Evolutionary conservation across 1,140 invertebrate genomes (phyloP).

Genomic region (Dufourea novaeangliae): DNA sequence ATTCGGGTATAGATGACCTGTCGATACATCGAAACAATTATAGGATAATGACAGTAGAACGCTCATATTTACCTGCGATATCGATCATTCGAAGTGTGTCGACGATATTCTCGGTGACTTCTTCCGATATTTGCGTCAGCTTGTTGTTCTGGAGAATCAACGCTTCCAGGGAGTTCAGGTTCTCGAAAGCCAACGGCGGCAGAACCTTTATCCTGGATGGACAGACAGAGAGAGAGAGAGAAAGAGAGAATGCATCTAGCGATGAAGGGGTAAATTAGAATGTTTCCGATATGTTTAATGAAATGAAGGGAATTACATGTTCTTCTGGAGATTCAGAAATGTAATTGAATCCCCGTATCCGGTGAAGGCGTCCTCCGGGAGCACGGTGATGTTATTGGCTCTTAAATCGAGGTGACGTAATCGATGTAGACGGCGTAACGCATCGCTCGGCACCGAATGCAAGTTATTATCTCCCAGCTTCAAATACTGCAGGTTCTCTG

Average conservation of each 20-base stretch:
- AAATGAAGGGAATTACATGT: constrained; percentile 86
- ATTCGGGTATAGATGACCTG: too few relatives aligned
- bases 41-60: not conserved
- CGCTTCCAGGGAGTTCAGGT: constrained; percentile 93
- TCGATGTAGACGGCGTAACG: constrained; percentile 89
- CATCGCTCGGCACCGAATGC: constrained; percentile 90
- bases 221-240: constrained; percentile 79
- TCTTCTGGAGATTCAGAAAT: constrained; percentile 94
- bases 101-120: constrained; percentile 93
- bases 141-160: constrained; percentile 94
- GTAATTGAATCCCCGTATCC: constrained; percentile 95
- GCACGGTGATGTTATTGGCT: constrained; percentile 91
- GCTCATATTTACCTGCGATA: constrained; percentile 87
- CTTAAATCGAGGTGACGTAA: constrained; percentile 93
- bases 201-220: constrained; percentile 90
- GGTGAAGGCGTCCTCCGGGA: constrained; percentile 93
- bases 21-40: too few relatives aligned
- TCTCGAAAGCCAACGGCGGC: constrained; percentile 90
- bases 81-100: constrained; percentile 92
- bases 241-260: not conserved
- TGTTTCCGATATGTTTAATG: not conserved
- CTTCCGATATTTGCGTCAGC: constrained; percentile 89
- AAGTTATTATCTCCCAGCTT: constrained; percentile 93
- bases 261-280: not conserved
- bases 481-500: constrained; percentile 94